Base-by-base conservation (phyloP, 2,888 invertebrate species). In the Neuroscelio doddi region DNA sequence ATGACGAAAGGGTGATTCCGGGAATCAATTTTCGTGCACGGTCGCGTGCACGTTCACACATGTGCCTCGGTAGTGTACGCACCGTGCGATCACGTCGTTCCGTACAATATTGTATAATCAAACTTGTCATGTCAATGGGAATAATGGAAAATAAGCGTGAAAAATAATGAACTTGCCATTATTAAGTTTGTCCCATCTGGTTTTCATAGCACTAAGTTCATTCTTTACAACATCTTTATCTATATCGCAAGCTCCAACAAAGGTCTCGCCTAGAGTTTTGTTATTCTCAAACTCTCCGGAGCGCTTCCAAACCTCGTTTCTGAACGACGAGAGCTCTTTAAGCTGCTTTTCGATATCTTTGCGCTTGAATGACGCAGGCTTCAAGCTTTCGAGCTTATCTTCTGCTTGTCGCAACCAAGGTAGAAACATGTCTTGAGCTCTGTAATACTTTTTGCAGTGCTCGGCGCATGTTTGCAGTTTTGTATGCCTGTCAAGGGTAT, bases 231-330 rank as follows among this genome's bases (percentile, higher is more conserved):
- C 90, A 42, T 96, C 96, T 80, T 96, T 95, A 79, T 97, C 97
- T 46, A 93, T 90, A 80, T 97, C 97, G 73, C 96, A 96, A 41
- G 93, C 90, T 0, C 91, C 90, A 46, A 97, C 88, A 87, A 97
- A 94, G 0, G 94, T 91, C 76, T 96, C 96, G 0, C 97, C 97
- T 1, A 94, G 86, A 0, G 92, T 91, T 79, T 91, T 91, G 70
- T 93, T 93, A 83, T 93, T 94, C 78, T 97, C 97, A 76, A 93
- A 96, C 85, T 97, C 97, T 7, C 96, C 96, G 9, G 95, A 93
- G 77, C 93, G 94, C 83, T 96, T 95, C 92, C 96, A 94, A 0
- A 97, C 91, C 76, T 97, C 97, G 77, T 96, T 96, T 74, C 96
- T 90, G 87, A 97, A 93, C 44, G 90, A 89, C 77, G 96, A 95